Conservation (phyloP, 2,113 vertebrate species). For the Hydropotes inermis region DNA sequence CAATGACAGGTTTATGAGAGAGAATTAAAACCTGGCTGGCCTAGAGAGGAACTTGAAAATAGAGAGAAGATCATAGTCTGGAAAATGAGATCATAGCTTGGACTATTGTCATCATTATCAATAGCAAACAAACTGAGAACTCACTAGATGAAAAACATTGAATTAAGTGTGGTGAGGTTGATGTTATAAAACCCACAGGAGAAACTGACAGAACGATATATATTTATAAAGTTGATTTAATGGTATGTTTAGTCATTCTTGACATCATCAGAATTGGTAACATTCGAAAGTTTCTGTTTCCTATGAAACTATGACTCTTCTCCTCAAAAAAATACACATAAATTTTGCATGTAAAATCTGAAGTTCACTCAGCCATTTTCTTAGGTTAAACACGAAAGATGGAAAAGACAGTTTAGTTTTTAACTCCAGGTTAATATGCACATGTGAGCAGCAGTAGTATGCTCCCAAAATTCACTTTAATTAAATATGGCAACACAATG, state of each 20-base stretch:
- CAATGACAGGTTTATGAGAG: constrained; percentile 65
- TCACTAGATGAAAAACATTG: not conserved
- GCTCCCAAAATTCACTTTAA: not conserved
- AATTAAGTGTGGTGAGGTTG: not conserved
- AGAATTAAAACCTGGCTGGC: constrained; percentile 54
- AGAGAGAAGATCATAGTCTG: not conserved
- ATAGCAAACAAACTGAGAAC: constrained; percentile 5
- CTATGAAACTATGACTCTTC: not conserved
- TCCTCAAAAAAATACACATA: not conserved
- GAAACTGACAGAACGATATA: not conserved
- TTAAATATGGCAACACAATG: not conserved
- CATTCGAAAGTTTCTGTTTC: not conserved
- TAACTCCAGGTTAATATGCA: not conserved
- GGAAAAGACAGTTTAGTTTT: not conserved
- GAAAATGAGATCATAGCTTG: constrained; percentile 51
- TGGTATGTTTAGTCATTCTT: not conserved
- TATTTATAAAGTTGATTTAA: not conserved
- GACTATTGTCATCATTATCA: constrained; percentile 36
- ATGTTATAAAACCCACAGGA: constrained; percentile 22
- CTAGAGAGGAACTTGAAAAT: constrained; percentile 30
- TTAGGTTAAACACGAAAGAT: not conserved
- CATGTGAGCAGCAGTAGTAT: not conserved
- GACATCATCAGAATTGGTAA: not conserved
- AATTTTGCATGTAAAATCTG: not conserved
- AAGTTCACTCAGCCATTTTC: not conserved